Evolutionary conservation across 2,113 vertebrate species (phyloP).

Genomic region (Clarias gariepinus): DNA sequence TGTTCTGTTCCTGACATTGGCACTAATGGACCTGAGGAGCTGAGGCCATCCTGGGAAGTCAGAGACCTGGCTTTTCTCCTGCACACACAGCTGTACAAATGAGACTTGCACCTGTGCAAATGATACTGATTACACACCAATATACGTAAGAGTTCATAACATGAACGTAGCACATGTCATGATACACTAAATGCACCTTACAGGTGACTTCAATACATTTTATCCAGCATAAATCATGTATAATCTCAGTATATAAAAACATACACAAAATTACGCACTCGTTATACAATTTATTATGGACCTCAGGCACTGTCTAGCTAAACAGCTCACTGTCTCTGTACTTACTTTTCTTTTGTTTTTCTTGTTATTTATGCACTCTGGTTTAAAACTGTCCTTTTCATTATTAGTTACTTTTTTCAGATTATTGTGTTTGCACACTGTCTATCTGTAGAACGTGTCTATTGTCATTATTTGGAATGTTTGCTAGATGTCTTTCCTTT

Average conservation of each 20-base stretch:
- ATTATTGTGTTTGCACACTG: not conserved
- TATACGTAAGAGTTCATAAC: conserved; percentile 17
- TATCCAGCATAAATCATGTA: not conserved
- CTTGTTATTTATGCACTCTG: not conserved
- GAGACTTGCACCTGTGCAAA: conserved; percentile 44
- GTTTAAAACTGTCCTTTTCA: not conserved
- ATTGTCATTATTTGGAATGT: not conserved
- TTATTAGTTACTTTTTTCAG: not conserved
- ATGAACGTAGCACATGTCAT: not conserved
- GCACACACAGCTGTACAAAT: conserved; percentile 58
- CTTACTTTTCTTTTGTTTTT: not conserved
- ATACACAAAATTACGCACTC: not conserved
- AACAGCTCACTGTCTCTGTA: not conserved
- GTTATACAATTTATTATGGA: not conserved
- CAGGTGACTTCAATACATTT: not conserved
- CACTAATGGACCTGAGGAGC: conserved; percentile 22
- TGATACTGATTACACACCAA: conserved; percentile 39
- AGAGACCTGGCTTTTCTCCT: conserved; percentile 42
- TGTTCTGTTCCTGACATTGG: conserved; percentile 32
- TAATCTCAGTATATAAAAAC: not conserved
- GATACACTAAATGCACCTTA: not conserved
- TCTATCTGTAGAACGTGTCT: not conserved
- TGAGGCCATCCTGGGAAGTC: not conserved
- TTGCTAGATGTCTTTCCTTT: not conserved
- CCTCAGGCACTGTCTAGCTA: not conserved